These are phyloP conservation scores for Heliconius congener DNA, from an alignment of 1,140 invertebrate genomes.

Conservation along the genomic window DNA sequence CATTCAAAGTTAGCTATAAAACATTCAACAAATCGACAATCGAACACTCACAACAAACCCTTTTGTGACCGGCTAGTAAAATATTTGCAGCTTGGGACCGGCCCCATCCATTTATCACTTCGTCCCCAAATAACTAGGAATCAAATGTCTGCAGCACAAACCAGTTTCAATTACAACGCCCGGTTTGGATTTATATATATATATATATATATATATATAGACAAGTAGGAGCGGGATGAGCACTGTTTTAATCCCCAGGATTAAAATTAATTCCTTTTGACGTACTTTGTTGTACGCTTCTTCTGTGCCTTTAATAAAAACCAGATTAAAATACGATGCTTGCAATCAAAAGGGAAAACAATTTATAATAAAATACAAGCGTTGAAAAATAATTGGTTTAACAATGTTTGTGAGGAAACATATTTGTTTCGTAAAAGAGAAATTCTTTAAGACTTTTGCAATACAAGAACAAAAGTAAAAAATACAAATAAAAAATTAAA, in stretches of 20 bases:
- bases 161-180: slow-evolving; percentile 32
- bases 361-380: slow-evolving; percentile 1
- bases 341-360: slow-evolving; percentile 21
- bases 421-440: background rate
- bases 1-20: background rate
- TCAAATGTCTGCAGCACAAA: slow-evolving; percentile 27
- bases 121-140: slow-evolving; percentile 24
- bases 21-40: background rate
- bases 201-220: background rate
- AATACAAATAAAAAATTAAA: background rate
- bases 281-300: slow-evolving; percentile 33
- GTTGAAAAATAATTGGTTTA: slow-evolving; percentile 3
- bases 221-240: slow-evolving; percentile 41
- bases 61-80: slow-evolving; percentile 5
- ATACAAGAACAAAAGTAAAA: background rate
- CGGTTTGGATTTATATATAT: slow-evolving; percentile 17
- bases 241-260: slow-evolving; percentile 60
- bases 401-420: slow-evolving; percentile 1
- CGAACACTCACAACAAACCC: slow-evolving; percentile 13
- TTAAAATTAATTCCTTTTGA: slow-evolving; percentile 65
- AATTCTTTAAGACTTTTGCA: background rate
- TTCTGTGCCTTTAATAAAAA: slow-evolving; percentile 32
- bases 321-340: slow-evolving; percentile 25
- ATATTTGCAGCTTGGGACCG: slow-evolving; percentile 16
- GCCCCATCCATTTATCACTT: slow-evolving; percentile 15